Percentiles rank a stretch among this genome's conserved stretches.
These are phyloP conservation scores for Menura novaehollandiae DNA, from an alignment of 2,113 vertebrate species.

Conservation along the genomic window DNA sequence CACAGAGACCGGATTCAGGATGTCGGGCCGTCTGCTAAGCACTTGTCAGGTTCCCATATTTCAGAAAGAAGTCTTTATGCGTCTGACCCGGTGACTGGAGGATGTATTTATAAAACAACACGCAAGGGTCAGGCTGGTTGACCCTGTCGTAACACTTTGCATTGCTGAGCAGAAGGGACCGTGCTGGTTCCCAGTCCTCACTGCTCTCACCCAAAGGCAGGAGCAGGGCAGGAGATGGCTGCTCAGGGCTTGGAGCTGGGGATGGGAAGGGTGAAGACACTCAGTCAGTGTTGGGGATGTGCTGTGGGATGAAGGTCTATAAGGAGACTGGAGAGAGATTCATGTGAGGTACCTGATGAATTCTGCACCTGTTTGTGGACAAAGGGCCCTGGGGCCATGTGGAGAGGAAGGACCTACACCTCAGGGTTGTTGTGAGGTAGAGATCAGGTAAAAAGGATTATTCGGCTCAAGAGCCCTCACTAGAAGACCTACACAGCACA, in stretches of 20 bases:
- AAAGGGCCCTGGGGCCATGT: fast-evolving
- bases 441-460: neutral
- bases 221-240: neutral
- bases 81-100: slow-evolving; percentile 14
- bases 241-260: fast-evolving
- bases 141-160: fast-evolving
- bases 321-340: neutral
- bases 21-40: slow-evolving; percentile 54
- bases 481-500: fast-evolving
- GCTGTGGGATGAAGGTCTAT: neutral
- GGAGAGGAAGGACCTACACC: fast-evolving
- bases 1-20: slow-evolving; percentile 50
- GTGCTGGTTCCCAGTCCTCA: neutral
- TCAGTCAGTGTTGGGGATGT: neutral
- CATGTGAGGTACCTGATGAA: neutral
- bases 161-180: neutral
- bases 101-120: slow-evolving; percentile 41
- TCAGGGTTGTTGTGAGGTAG: neutral
- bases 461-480: neutral
- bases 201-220: neutral
- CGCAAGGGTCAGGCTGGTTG: neutral
- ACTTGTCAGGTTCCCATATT: slow-evolving; percentile 54
- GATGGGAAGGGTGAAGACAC: neutral
- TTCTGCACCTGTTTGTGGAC: fast-evolving
- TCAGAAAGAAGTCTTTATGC: slow-evolving; percentile 25